Evolutionary conservation across 1,140 invertebrate species (phyloP).

Genomic region (Coboldia fuscipes): DNA sequence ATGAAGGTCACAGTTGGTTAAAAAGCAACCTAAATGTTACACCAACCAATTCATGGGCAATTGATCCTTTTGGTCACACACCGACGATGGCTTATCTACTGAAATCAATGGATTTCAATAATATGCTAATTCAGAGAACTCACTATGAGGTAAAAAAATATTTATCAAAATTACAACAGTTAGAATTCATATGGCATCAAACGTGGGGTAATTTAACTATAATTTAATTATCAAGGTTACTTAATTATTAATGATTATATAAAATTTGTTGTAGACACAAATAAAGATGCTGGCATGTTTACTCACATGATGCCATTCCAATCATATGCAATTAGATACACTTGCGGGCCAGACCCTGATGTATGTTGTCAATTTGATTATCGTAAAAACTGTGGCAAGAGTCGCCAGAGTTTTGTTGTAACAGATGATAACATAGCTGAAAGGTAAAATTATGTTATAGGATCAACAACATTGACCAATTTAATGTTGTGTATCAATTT

Average conservation of each 20-base stretch:
- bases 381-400: too few species aligned
- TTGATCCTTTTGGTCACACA: constrained; percentile 81
- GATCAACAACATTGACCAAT: too few species aligned
- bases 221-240: constrained; percentile 1
- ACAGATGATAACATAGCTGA: too few species aligned
- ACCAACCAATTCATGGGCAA: constrained; percentile 65
- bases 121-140: constrained; percentile 71
- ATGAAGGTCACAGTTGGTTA: constrained; percentile 83
- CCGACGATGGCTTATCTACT: constrained; percentile 69
- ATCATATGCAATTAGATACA: constrained; percentile 86
- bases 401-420: too few species aligned
- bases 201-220: constrained; percentile 56
- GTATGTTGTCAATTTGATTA: constrained; percentile 92
- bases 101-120: constrained; percentile 56
- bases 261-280: constrained; percentile 36
- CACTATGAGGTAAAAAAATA: constrained; percentile 87
- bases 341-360: constrained; percentile 88
- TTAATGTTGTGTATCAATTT: too few species aligned
- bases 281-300: constrained; percentile 56
- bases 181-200: constrained; percentile 88
- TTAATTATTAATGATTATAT: too few species aligned
- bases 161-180: constrained; percentile 44
- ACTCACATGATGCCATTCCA: constrained; percentile 97
- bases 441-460: too few species aligned
- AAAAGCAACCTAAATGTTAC: constrained; percentile 49